Evolutionary conservation across 35 echinoderm and acorn worm genomes (phyloP).

Genomic region (Amphiura filiformis): DNA sequence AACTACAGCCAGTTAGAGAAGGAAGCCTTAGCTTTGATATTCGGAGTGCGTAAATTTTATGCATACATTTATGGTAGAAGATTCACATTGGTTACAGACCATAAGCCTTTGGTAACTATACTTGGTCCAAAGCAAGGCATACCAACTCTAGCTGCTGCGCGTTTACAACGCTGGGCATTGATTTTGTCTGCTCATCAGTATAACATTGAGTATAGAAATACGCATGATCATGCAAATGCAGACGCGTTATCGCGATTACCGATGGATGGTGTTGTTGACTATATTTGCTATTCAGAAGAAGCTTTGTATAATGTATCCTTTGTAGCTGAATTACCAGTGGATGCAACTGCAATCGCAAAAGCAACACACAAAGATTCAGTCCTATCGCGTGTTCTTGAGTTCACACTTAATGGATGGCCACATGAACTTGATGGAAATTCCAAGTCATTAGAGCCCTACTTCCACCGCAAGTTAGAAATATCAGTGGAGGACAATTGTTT

Average conservation of each 20-base stretch:
- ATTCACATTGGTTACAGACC: conserved; percentile 52
- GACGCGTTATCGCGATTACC: conserved; percentile 48
- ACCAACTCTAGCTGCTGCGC: conserved; percentile 35
- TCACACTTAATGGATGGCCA: conserved; percentile 40
- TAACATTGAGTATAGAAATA: conserved; percentile 48
- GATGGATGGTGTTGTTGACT: neutral
- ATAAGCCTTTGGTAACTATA: conserved; percentile 43
- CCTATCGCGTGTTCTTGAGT: conserved; percentile 33
- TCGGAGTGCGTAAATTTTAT: conserved; percentile 31
- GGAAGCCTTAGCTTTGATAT: conserved; percentile 31
- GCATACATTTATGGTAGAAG: conserved; percentile 29
- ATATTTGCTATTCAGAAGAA: conserved; percentile 2
- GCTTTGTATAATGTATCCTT: conserved; percentile 26
- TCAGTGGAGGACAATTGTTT: conserved; percentile 23
- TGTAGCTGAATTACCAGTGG: conserved; percentile 32
- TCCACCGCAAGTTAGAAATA: conserved; percentile 16
- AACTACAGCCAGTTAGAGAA: conserved; percentile 53
- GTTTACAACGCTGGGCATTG: conserved; percentile 55
- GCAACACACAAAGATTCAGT: conserved; percentile 23
- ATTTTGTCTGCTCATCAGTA: conserved; percentile 48
- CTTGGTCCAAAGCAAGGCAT: conserved; percentile 39
- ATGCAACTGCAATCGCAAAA: conserved; percentile 1
- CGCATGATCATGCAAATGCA: conserved; percentile 46
- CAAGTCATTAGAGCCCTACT: neutral
- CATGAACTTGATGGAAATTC: neutral